Conservation (phyloP, 2,797 vertebrate species). For the Epinephelus awoara region DNA sequence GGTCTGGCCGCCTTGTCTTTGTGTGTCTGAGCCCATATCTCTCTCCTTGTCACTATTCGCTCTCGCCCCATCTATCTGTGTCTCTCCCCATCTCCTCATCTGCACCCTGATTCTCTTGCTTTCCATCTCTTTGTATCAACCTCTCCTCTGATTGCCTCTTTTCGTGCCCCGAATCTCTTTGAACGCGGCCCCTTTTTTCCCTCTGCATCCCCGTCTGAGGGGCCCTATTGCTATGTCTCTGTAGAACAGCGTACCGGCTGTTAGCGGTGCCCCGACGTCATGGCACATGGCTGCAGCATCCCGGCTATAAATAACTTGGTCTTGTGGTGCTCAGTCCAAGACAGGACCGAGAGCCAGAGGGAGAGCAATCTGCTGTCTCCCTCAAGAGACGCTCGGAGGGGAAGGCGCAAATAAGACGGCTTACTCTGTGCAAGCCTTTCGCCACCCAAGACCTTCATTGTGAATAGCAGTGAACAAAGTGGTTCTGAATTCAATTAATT, state of each 20-base stretch:
- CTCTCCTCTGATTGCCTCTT: conserved; percentile 26
- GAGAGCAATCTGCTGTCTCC: conserved; percentile 82
- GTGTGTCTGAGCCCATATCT: conserved; percentile 54
- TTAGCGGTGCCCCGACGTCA: conserved; percentile 68
- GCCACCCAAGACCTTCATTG: conserved; percentile 44
- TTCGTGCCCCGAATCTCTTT: conserved; percentile 34
- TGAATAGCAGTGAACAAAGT: conserved; percentile 41
- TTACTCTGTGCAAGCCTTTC: conserved; percentile 45
- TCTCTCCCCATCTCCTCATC: conserved; percentile 58
- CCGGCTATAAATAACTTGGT: conserved; percentile 81
- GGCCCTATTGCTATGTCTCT: conserved; percentile 66
- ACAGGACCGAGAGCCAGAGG: conserved; percentile 73
- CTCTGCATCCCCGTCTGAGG: conserved; percentile 45
- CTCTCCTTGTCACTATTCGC: conserved; percentile 53
- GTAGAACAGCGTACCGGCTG: conserved; percentile 68
- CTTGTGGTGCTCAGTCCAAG: conserved; percentile 72
- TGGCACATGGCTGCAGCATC: conserved; percentile 75
- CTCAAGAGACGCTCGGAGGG: conserved; percentile 69
- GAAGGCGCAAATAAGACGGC: conserved; percentile 63
- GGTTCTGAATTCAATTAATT: conserved; percentile 50
- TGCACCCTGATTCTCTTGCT: conserved; percentile 37
- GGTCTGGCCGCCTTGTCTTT: conserved; percentile 48
- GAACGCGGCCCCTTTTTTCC: conserved; percentile 14
- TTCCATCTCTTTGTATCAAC: conserved; percentile 52
- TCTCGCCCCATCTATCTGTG: conserved; percentile 55